Evolutionary conservation across 1,140 invertebrate species (phyloP).

Genomic region (Babylonia areolata): DNA sequence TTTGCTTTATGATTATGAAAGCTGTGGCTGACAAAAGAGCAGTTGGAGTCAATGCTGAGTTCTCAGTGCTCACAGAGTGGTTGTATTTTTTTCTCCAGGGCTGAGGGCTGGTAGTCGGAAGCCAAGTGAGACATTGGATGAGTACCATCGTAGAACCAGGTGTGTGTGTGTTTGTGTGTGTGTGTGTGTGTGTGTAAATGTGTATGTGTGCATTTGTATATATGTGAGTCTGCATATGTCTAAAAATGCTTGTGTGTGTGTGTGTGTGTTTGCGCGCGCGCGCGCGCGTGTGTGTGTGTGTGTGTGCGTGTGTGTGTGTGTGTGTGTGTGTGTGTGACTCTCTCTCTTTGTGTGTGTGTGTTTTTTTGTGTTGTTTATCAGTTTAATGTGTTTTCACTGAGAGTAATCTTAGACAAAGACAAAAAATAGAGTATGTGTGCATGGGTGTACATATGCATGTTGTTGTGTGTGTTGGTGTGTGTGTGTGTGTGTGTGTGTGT

Average conservation of each 20-base stretch:
- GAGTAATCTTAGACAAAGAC: constrained; percentile 31
- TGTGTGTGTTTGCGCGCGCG: background rate
- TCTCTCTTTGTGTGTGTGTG: background rate
- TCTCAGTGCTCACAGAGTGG: too few relatives aligned
- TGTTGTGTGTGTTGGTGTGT: too few relatives aligned
- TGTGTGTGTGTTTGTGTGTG: constrained; percentile 19
- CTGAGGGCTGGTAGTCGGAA: constrained; percentile 41
- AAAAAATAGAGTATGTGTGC: background rate
- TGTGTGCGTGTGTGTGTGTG: constrained; percentile 21
- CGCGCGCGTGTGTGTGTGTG: constrained; percentile 1
- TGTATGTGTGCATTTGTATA: background rate
- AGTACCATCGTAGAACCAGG: constrained; percentile 51
- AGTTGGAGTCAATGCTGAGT: too few relatives aligned
- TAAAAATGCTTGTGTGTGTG: constrained; percentile 1
- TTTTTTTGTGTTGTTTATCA: too few relatives aligned
- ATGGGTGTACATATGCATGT: too few relatives aligned
- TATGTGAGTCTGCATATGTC: background rate
- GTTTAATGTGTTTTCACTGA: too few relatives aligned
- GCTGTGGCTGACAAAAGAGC: too few relatives aligned
- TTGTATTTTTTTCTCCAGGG: constrained; percentile 37
- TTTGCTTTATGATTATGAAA: too few relatives aligned
- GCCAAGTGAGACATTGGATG: constrained; percentile 49
- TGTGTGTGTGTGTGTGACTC: background rate
- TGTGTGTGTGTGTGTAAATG: background rate
- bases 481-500: too few relatives aligned